Conservation (phyloP, 2,888 invertebrate species). For the Tetragonula carbonaria region DNA sequence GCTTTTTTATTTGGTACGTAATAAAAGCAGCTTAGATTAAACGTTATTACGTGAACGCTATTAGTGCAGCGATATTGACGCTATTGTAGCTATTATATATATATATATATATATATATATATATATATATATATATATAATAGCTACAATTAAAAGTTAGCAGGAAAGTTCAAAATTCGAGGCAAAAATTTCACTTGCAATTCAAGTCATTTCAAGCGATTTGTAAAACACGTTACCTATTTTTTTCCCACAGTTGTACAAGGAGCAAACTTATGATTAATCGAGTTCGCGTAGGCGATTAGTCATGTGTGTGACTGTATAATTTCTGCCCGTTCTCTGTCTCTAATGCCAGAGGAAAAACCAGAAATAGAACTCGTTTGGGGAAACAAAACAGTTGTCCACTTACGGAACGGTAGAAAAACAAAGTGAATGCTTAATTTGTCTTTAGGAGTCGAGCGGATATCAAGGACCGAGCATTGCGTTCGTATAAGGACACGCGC, state of each 20-base stretch:
- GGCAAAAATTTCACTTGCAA: too few relatives aligned
- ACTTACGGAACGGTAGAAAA: slow-evolving; percentile 17
- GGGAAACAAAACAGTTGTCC: slow-evolving; percentile 25
- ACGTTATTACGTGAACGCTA: not conserved
- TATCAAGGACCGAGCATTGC: slow-evolving; percentile 20
- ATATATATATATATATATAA: too few relatives aligned
- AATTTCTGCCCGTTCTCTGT: not conserved
- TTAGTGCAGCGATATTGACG: not conserved
- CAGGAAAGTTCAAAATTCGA: not conserved
- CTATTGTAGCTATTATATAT: not conserved
- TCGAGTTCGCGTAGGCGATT: slow-evolving; percentile 6
- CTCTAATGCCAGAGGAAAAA: slow-evolving; percentile 17
- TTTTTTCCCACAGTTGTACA: too few relatives aligned
- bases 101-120: too few relatives aligned
- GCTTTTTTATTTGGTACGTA: too few relatives aligned
- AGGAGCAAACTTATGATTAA: too few relatives aligned
- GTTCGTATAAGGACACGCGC: slow-evolving; percentile 21
- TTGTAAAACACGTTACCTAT: too few relatives aligned
- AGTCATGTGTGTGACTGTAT: not conserved
- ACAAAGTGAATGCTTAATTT: slow-evolving; percentile 32
- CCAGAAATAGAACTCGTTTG: slow-evolving; percentile 11
- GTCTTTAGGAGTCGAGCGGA: slow-evolving; percentile 14
- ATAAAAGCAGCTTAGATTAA: too few relatives aligned
- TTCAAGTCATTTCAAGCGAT: too few relatives aligned
- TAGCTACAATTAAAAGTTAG: not conserved